Conservation (phyloP, 2,888 invertebrate genomes). For the Campoplex capitator region DNA sequence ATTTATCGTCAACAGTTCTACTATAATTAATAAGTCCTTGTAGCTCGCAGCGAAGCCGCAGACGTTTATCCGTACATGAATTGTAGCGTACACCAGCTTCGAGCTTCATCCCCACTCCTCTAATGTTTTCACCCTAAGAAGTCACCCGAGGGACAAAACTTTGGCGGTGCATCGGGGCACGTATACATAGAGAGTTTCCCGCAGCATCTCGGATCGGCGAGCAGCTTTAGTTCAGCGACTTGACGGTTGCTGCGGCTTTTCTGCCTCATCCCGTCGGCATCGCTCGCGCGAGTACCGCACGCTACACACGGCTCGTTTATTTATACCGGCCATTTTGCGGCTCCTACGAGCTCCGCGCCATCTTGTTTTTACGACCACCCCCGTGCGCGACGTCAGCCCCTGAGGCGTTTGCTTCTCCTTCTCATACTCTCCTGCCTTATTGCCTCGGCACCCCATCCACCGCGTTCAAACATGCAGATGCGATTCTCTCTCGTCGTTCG, state of each 20-base stretch:
- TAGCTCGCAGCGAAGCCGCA: neutral
- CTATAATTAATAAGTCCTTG: neutral
- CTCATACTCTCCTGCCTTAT: constrained; percentile 49
- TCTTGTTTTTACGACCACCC: constrained; percentile 82
- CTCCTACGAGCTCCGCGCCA: constrained; percentile 77
- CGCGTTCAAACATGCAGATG: constrained; percentile 72
- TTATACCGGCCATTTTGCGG: constrained; percentile 82
- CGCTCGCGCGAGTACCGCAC: constrained; percentile 37
- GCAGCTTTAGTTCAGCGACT: constrained; percentile 53
- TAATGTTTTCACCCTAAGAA: constrained; percentile 19
- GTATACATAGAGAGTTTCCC: neutral
- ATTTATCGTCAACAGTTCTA: no score
- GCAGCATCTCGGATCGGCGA: constrained; percentile 40
- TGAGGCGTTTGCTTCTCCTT: constrained; percentile 53
- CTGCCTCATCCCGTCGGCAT: constrained; percentile 38
- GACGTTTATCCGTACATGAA: neutral
- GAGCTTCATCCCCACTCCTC: neutral
- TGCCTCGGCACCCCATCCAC: constrained; percentile 18
- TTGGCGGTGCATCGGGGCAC: constrained; percentile 7
- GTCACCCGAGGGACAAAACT: constrained; percentile 68
- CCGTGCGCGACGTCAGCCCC: constrained; percentile 66
- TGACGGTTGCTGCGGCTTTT: constrained; percentile 36
- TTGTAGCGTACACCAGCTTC: neutral
- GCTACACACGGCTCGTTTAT: constrained; percentile 75
- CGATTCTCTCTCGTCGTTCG: constrained; percentile 72